Evolutionary conservation across 2,113 vertebrate genomes (phyloP), one percentile per base, ranked within the genome.

Genomic region (Petrocephalus zakoni): DNA sequence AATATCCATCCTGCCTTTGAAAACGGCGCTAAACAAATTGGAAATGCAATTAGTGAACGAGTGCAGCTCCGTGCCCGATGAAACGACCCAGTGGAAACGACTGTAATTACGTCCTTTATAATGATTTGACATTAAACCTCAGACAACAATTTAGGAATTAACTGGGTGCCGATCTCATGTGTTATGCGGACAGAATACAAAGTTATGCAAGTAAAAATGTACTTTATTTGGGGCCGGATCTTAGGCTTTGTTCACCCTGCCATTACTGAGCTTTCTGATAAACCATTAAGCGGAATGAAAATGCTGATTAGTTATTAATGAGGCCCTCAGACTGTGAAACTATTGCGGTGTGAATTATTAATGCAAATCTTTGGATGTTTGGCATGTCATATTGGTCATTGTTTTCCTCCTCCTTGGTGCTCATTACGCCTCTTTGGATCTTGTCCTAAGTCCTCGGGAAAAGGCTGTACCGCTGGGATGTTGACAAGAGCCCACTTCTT

Each of bases 301-400:
- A 88, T 88, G 64, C 25, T 17, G 52, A 87, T 87, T 53, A 56
- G 52, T 82, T 81, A 85, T 51, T 46, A 90, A 85, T 87, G 87
- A 47, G 82, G 51, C 81, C 29, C 58, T 47, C 25, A 84, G 64
- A 51, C 83, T 47, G n/a, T 29, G 85, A 61, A 34, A 87, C 22
- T 87, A 78, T 89, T 42, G 17, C 58, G 37, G 25, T 25, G 34
- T 88, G 56, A 89, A 88, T 89, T 85, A 89, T 84, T 88, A 88
- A 75, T 82, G 52, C 53, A 87, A 86, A 86, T 55, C 25, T 85
- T 87, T 86, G 56, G 21, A 61, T 88, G 84, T 68, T 64, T 86
- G 49, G 34, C 72, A 11, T 51, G 46, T 75, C 87, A 78, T 34
- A 53, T 89, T 89, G 88, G 83, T 91, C 86, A 88, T 89, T 83